Evolutionary conservation across 2,113 vertebrate species (phyloP).

Genomic region (Polypterus senegalus): DNA sequence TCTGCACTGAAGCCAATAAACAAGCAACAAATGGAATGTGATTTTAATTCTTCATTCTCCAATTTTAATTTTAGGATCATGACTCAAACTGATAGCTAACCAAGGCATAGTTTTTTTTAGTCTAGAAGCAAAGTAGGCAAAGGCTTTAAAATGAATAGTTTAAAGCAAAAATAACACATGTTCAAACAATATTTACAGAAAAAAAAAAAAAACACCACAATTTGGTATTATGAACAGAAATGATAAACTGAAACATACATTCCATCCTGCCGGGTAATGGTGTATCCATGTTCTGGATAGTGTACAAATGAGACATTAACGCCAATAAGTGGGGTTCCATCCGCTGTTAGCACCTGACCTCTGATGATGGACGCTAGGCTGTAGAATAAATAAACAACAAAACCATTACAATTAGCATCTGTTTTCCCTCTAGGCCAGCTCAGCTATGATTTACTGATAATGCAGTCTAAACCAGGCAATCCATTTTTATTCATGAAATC

Average conservation of each 20-base stretch:
- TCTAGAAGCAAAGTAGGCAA: too few species aligned
- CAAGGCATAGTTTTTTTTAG: too few species aligned
- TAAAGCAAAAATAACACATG: too few species aligned
- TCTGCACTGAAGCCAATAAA: neutral
- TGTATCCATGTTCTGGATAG: conserved; percentile 82
- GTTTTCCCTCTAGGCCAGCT: conserved; percentile 16
- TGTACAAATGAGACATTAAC: conserved; percentile 94
- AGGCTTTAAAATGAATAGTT: too few species aligned
- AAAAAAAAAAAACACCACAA: too few species aligned
- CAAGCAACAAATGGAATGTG: neutral
- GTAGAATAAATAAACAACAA: conserved; percentile 37
- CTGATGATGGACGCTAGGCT: conserved; percentile 90
- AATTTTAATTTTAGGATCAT: too few species aligned
- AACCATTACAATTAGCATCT: conserved; percentile 22
- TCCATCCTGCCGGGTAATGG: conserved; percentile 88
- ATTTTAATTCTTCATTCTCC: too few species aligned
- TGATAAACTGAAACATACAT: conserved; percentile 63
- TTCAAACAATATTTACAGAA: too few species aligned
- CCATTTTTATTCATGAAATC: conserved; percentile 28
- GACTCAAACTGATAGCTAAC: too few species aligned
- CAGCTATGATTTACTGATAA: conserved; percentile 24
- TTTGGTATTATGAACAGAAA: neutral
- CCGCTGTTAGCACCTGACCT: conserved; percentile 89
- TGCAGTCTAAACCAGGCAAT: conserved; percentile 24
- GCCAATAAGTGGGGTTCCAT: conserved; percentile 91